Evolutionary conservation across 37 sponge, comb jelly and placozoan species (phyloP).

Genomic region (Chondrosia reniformis): DNA sequence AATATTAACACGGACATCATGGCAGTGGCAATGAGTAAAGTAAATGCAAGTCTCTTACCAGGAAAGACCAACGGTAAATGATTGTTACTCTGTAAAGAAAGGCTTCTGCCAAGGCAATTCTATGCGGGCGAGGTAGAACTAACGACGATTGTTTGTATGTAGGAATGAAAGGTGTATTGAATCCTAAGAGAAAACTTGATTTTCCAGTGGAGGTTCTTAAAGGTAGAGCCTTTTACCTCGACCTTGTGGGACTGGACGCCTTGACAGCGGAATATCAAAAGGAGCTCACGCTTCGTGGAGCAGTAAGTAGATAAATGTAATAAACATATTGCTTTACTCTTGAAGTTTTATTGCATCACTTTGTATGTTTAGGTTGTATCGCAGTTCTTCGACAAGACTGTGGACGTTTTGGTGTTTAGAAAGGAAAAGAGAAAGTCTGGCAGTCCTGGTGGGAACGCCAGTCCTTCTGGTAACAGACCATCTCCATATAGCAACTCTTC

Average conservation of each 20-base stretch:
- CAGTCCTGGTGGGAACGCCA: no score
- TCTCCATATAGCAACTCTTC: conserved; percentile 22
- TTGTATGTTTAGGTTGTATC: not conserved
- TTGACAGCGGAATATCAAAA: not conserved
- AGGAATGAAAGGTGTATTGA: no score
- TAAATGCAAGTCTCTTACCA: no score
- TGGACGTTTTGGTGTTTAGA: not conserved
- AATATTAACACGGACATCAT: no score
- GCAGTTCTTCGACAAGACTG: conserved; percentile 20
- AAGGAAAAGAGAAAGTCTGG: not conserved
- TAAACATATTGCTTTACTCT: not conserved
- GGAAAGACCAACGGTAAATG: no score
- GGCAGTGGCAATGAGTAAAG: no score
- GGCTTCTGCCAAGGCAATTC: no score
- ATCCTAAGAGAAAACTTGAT: not conserved
- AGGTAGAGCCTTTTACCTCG: not conserved
- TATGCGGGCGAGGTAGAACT: no score
- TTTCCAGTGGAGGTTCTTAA: not conserved
- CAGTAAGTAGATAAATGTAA: not conserved
- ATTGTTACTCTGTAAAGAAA: no score
- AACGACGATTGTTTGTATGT: no score
- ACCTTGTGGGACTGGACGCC: conserved; percentile 1
- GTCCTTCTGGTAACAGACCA: not conserved
- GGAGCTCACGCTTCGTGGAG: not conserved
- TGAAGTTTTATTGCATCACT: not conserved